Evolutionary conservation across 2,797 vertebrate genomes (phyloP).

Genomic region (Galaxias olidus): DNA sequence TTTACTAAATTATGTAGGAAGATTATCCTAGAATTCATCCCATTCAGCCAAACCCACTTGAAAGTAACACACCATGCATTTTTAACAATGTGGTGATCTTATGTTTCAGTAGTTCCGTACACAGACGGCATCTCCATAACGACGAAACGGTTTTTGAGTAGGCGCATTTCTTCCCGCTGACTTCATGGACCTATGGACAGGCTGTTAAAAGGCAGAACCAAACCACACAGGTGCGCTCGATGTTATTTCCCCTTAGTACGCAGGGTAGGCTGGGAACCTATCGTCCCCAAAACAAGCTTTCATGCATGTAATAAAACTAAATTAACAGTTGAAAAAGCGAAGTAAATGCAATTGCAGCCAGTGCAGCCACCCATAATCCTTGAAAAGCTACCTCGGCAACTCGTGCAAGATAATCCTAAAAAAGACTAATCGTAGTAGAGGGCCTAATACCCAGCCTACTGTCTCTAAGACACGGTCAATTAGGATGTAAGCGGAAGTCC

Average conservation of each 20-base stretch:
- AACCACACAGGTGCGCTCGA: neutral
- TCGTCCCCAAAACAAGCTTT: neutral
- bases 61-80: too few species aligned
- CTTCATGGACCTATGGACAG: neutral
- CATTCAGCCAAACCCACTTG: neutral
- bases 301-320: neutral
- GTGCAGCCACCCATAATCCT: too few species aligned
- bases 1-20: too few species aligned
- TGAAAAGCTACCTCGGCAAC: too few species aligned
- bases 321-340: too few species aligned
- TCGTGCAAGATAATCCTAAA: too few species aligned
- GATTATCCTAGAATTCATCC: too few species aligned
- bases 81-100: neutral
- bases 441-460: too few species aligned
- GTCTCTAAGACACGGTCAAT: too few species aligned
- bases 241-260: neutral
- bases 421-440: too few species aligned
- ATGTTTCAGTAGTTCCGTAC: slow-evolving; percentile 54
- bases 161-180: slow-evolving; percentile 27
- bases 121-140: slow-evolving; percentile 61
- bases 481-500: too few species aligned
- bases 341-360: too few species aligned
- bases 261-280: neutral
- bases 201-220: neutral
- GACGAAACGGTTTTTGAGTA: slow-evolving; percentile 35